Evolutionary conservation across 2,888 invertebrate species (phyloP).

Genomic region (Andrena marginata): DNA sequence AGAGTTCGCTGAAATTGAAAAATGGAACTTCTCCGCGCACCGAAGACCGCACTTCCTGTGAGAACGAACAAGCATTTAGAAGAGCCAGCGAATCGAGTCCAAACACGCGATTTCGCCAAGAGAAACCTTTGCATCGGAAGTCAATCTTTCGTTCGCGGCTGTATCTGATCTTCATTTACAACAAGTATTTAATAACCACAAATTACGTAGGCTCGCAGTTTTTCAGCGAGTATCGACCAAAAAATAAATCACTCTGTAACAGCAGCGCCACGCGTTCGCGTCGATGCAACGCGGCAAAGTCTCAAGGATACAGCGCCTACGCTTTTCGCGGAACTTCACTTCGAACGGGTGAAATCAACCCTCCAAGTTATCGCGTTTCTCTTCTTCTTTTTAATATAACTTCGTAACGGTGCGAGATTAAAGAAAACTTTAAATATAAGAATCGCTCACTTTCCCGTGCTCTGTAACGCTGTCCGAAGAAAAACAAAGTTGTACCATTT

Average conservation of each 20-base stretch:
- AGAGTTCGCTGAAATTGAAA: slow-evolving; percentile 5
- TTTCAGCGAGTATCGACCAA: slow-evolving; percentile 1
- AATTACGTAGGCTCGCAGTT: too few species aligned
- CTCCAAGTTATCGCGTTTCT: too few species aligned
- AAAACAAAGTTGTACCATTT: too few species aligned
- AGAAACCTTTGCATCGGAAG: not conserved
- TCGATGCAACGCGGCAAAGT: not conserved
- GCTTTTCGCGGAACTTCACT: slow-evolving; percentile 2
- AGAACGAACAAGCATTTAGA: not conserved
- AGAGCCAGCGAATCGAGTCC: not conserved
- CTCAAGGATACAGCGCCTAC: slow-evolving; percentile 31
- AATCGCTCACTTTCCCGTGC: too few species aligned
- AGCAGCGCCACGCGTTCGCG: too few species aligned
- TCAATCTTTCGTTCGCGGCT: not conserved
- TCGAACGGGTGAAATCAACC: too few species aligned
- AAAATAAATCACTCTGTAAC: slow-evolving; percentile 1
- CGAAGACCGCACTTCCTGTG: not conserved
- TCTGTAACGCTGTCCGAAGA: too few species aligned
- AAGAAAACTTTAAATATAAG: too few species aligned
- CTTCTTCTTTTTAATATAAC: too few species aligned
- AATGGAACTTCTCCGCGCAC: not conserved
- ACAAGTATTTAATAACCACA: too few species aligned
- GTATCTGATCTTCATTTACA: too few species aligned
- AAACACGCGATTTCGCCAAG: slow-evolving; percentile 1
- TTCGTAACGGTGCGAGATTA: slow-evolving; percentile 28